A percentile compares a stretch with the other conserved stretches of the same genome.
Conservation (phyloP, 2,797 vertebrate species). For the Bovichtus variegatus region DNA sequence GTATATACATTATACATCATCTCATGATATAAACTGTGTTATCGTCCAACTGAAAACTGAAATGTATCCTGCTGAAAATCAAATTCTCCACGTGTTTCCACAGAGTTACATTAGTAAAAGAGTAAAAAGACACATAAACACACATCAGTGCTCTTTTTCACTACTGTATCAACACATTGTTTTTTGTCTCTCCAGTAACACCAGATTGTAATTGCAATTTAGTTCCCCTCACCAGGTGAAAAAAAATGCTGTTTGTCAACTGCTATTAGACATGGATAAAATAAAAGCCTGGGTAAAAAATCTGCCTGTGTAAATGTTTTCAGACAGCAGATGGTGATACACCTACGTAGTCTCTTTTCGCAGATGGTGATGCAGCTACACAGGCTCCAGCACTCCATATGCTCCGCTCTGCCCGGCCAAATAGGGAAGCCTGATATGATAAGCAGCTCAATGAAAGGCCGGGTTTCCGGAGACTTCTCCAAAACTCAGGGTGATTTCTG, state of each 20-base stretch:
- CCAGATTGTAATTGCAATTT: neutral
- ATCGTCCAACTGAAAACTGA: neutral
- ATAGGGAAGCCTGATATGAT: conserved; percentile 60
- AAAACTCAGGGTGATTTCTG: conserved; percentile 37
- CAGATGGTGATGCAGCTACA: conserved; percentile 69
- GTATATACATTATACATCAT: neutral
- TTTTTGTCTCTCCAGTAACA: neutral
- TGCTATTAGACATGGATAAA: conserved; percentile 29
- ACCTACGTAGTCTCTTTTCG: conserved; percentile 72
- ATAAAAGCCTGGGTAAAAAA: conserved; percentile 21
- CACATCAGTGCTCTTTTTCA: neutral
- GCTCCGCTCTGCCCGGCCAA: conserved; percentile 60
- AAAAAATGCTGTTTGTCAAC: conserved; percentile 12
- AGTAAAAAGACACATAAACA: neutral
- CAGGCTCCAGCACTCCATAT: conserved; percentile 64
- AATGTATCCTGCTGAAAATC: neutral
- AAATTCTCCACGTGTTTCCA: neutral
- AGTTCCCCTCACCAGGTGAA: neutral
- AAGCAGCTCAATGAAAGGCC: conserved; percentile 55
- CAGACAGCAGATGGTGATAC: conserved; percentile 78
- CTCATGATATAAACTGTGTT: neutral
- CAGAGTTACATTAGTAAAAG: neutral
- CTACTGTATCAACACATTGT: neutral
- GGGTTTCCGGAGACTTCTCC: conserved; percentile 31
- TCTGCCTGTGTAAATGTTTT: conserved; percentile 62